Base-by-base conservation (phyloP, 2,888 invertebrate genomes). In the Bruchidius siliquastri region DNA sequence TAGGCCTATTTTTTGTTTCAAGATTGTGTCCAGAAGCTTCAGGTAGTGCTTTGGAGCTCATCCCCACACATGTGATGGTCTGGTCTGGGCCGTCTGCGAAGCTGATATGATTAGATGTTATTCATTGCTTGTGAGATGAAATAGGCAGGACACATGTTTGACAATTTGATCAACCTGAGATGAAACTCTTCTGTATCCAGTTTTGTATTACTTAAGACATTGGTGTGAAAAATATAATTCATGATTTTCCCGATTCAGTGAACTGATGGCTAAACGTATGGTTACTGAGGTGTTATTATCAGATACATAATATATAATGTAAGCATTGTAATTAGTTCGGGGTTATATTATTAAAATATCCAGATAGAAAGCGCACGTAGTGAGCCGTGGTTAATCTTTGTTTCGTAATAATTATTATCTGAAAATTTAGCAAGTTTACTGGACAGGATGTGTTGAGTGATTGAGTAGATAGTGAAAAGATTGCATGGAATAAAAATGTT, bases 281-380 rank as follows among this genome's bases (percentile, higher is more conserved):
- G 18, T 49, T 49, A 18, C 3, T 8, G 18, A 49, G 49, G 49
- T 49, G 49, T 49, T 49, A 49, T 49, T 49, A 49, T 49, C 49
- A 49, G 49, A 49, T 49, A 49, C 13, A 30, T 8, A 6, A n/a
- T n/a, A n/a, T 26, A 26, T 26, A 26, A 26, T 18, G 49, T 49
- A 49, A 49, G 10, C 20, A 67, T 71, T 20, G 71, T 21, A 21
- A 71, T 71, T 71, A 32, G 22, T 67, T 71, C 67, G 21, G 20
- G 67, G 49, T 71, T 66, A 21, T 71, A 30, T 71, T 49, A 67
- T 67, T 71, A 22, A 32, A 71, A 66, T 67, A 66, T 71, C 66
- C 32, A 66, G 67, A 20, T 71, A 67, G 71, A 71, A 71, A 71
- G 71, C 67, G 71, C 22, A 71, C 66, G 71, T 49, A 71, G 71